Evolutionary conservation across 2,113 vertebrate genomes (phyloP).

Genomic region (Rhynchopsitta pachyrhyncha): DNA sequence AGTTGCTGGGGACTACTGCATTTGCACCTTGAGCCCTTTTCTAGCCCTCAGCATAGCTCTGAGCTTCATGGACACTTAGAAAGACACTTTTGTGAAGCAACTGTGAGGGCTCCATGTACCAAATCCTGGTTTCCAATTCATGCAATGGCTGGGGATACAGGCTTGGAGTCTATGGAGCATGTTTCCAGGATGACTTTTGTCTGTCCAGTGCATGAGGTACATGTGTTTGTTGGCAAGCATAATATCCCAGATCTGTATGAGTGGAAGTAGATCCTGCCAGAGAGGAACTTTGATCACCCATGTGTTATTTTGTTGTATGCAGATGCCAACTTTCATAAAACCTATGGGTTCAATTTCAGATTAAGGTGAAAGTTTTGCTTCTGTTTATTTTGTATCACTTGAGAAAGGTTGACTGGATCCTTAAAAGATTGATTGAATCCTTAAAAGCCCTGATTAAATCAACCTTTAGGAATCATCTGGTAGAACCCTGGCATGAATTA

Average conservation of each 20-base stretch:
- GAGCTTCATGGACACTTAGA: neutral
- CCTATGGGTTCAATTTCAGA: neutral
- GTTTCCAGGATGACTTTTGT: neutral
- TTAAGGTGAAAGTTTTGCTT: neutral
- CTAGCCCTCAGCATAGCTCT: neutral
- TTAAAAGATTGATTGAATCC: neutral
- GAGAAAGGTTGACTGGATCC: neutral
- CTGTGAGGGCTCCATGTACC: neutral
- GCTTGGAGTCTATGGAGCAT: neutral
- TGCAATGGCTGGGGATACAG: fast-evolving
- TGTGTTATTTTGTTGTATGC: neutral
- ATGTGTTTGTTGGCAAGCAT: neutral
- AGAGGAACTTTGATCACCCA: neutral
- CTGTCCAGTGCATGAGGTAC: neutral
- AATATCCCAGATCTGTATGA: neutral
- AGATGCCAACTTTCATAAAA: conserved; percentile 12
- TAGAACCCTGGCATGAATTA: neutral
- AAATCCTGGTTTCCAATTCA: neutral
- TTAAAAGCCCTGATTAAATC: neutral
- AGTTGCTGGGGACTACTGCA: neutral
- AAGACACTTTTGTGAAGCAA: fast-evolving
- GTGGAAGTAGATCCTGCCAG: neutral
- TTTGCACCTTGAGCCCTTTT: neutral
- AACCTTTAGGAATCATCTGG: neutral
- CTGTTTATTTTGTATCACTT: neutral